These are phyloP conservation scores for Cochlearius cochlearius DNA, from an alignment of 2,113 vertebrate species.

Conservation along the genomic window DNA sequence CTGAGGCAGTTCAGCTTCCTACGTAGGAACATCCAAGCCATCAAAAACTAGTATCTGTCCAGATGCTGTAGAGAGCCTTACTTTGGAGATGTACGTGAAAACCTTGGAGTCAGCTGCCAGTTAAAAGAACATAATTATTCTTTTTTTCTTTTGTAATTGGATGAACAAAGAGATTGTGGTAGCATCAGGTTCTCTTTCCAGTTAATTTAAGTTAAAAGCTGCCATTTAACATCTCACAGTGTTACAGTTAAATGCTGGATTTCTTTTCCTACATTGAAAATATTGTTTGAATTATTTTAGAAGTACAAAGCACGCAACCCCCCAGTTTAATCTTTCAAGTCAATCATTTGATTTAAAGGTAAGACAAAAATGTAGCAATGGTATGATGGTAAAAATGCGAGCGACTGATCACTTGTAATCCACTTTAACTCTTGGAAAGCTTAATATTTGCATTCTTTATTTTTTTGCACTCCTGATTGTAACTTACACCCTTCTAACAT, in stretches of 20 bases:
- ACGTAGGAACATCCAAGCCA: slow-evolving; percentile 56
- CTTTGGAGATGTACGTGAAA: background rate
- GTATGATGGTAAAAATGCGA: slow-evolving; percentile 9
- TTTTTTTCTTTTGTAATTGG: background rate
- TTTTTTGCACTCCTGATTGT: slow-evolving; percentile 68
- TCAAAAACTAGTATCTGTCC: slow-evolving; percentile 55
- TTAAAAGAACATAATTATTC: background rate
- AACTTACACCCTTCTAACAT: slow-evolving; percentile 62
- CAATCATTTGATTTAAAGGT: background rate
- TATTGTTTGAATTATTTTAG: slow-evolving; percentile 10
- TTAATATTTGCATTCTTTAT: slow-evolving; percentile 59
- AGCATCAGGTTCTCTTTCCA: slow-evolving; percentile 34
- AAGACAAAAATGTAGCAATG: background rate
- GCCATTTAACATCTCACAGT: background rate
- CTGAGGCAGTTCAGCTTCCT: slow-evolving; percentile 33
- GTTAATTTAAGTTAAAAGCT: background rate
- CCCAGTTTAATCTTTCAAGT: background rate
- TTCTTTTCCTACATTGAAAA: slow-evolving; percentile 30
- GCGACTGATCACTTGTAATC: slow-evolving; percentile 1
- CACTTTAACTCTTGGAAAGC: slow-evolving; percentile 42
- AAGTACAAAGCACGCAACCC: background rate
- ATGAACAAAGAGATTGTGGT: slow-evolving; percentile 51
- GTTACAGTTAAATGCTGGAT: slow-evolving; percentile 22
- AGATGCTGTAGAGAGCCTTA: slow-evolving; percentile 55
- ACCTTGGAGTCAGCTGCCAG: slow-evolving; percentile 44